Evolutionary conservation across 2,888 invertebrate genomes (phyloP), one percentile per base, ranked within the genome.

Genomic region (Cheilosia pagana): DNA sequence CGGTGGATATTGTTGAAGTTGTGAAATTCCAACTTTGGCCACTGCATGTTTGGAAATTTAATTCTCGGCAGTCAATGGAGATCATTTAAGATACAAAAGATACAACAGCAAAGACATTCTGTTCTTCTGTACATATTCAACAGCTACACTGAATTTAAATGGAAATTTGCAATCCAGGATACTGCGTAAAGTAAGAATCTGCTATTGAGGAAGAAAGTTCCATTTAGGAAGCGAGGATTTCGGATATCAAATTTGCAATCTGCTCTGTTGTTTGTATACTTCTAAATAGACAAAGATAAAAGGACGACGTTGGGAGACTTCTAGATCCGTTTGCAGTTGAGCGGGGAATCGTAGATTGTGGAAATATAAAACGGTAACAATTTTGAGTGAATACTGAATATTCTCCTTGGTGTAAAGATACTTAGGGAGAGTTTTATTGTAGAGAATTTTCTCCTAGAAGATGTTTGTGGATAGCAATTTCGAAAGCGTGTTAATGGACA

Each of bases 31-130:
- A 48, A 48, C 48, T 48, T 59, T 16, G 19, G 23, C 48, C 57
- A 57, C 70, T 57, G 57, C 70, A 70, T 53, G 53, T 14, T 35
- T 31, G 67, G 41, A 55, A 67, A 67, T 55, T 23, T 43, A 53
- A 67, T 16, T 67, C 53, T 67, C 67, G 28, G 43, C 28, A 67
- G 67, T 53, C 53, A 67, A 55, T 53, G 67, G 25, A 21, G 53
- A 41, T 67, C 67, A 67, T 55, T 67, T 67, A 55, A 67, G 53
- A 53, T 41, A 53, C 43, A 67, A 19, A 52, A 39, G 16, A 6
- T n/a, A n/a, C n/a, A 21, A 7, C 14, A 48, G 23, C 39, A 39
- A 25, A 52, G 19, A 67, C 16, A 41, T 14, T 50, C 35, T 35
- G 48, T 43, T 16, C 12, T 19, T 59, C 0, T 63, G 62, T 23